Conservation (phyloP, 2,113 vertebrate genomes). For the pig (Sus scrofa) region T2T-Sscrofa CM000813.6:81277001-81277500, state of each 20-base stretch:
- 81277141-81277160: neutral
- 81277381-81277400: neutral
- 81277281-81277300: neutral
- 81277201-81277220: neutral
- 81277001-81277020: neutral
- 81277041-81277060: neutral
- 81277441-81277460: neutral
- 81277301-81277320: slow-evolving; percentile 33
- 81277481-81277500: slow-evolving; percentile 54
- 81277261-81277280: slow-evolving; percentile 2
- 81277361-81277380: neutral
- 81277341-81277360: neutral
- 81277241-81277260: slow-evolving; percentile 61
- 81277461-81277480: slow-evolving; percentile 51
- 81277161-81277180: neutral
- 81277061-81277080: slow-evolving; percentile 49
- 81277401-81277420: neutral
- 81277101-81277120: slow-evolving; percentile 35
- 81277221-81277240: slow-evolving; percentile 15
- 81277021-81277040: neutral
- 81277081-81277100: neutral
- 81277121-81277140: neutral
- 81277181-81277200: slow-evolving; percentile 41
- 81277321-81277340: neutral
- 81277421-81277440: slow-evolving; percentile 61